These are phyloP conservation scores for Drosophila dunni DNA, from an alignment of 1,140 invertebrate species.

Conservation along the genomic window DNA sequence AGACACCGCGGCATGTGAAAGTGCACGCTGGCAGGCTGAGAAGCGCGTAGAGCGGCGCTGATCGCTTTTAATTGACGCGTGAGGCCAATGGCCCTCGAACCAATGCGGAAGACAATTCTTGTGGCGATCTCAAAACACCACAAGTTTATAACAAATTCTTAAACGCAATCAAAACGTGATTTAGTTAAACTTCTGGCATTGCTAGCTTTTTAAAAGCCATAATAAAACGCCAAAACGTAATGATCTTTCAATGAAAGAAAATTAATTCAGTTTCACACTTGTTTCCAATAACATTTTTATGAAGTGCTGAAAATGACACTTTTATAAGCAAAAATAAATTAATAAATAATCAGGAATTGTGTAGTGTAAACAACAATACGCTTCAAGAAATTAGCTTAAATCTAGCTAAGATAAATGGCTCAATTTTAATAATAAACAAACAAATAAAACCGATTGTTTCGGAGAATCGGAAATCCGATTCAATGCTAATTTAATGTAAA, in stretches of 20 bases:
- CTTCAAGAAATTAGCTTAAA: constrained; percentile 9
- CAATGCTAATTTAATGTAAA: constrained; percentile 27
- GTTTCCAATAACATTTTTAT: too few species aligned
- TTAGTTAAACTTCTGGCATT: background rate
- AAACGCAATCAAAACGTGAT: constrained; percentile 21
- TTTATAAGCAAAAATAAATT: too few species aligned
- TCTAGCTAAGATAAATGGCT: background rate
- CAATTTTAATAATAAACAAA: background rate
- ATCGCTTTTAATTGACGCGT: constrained; percentile 29
- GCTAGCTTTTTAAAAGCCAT: too few species aligned
- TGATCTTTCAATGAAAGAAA: too few species aligned
- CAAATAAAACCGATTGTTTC: constrained; percentile 12
- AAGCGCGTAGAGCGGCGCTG: constrained; percentile 21
- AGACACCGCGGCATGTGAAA: constrained; percentile 60
- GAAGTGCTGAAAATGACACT: too few species aligned
- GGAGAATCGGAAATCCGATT: constrained; percentile 4
- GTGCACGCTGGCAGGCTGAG: constrained; percentile 8
- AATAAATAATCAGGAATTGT: too few species aligned
- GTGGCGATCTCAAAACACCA: background rate
- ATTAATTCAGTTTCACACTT: too few species aligned
- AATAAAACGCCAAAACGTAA: too few species aligned
- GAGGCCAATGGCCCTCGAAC: constrained; percentile 47
- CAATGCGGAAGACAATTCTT: constrained; percentile 65
- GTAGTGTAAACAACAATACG: background rate
- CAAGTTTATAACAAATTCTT: constrained; percentile 15